Evolutionary conservation across 2,888 invertebrate genomes (phyloP).

Genomic region (Metallyticus violacea): DNA sequence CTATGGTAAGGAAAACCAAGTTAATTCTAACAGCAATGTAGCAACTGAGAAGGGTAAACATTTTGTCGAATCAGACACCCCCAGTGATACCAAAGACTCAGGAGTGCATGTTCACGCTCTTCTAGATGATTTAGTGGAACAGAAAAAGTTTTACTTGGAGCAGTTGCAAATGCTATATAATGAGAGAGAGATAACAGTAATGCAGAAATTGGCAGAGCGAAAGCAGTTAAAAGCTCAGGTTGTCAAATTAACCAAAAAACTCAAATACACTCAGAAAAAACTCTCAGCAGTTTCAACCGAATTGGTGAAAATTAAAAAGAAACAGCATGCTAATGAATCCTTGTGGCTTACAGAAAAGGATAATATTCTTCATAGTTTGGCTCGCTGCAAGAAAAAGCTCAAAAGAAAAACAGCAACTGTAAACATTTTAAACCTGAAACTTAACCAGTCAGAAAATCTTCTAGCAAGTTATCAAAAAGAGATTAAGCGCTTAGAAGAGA

Average conservation of each 20-base stretch:
- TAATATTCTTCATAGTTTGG: neutral
- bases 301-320: neutral
- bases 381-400: neutral
- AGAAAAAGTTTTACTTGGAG: neutral
- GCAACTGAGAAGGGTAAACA: no score
- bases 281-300: neutral
- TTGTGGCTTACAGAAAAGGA: neutral
- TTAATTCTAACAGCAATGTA: no score
- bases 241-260: neutral
- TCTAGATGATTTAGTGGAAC: neutral
- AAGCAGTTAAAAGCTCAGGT: neutral
- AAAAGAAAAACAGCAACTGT: neutral
- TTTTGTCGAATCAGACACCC: no score
- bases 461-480: neutral
- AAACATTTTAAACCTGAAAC: neutral
- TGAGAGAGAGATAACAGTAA: neutral
- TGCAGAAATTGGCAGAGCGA: neutral
- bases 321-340: neutral
- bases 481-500: neutral
- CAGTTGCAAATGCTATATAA: neutral
- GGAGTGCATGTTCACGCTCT: neutral
- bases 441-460: neutral
- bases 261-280: neutral
- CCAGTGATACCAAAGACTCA: neutral
- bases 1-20: no score